Percentiles rank a stretch among this genome's conserved stretches.
Evolutionary conservation across 2,113 vertebrate genomes (phyloP).

Genomic region (Circaetus gallicus): DNA sequence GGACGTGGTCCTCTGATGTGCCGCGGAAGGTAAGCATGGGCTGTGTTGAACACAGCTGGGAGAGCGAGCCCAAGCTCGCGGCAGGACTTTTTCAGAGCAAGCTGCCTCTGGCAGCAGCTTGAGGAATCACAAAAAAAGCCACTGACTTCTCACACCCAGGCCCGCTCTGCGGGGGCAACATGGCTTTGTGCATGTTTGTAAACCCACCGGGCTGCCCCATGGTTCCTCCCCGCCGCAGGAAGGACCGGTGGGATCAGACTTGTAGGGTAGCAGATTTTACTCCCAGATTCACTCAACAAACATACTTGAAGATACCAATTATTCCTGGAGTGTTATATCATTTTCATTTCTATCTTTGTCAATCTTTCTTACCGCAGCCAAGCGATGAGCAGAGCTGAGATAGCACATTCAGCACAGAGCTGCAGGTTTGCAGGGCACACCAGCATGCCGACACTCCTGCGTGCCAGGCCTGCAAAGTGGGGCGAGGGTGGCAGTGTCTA

Average conservation of each 20-base stretch:
- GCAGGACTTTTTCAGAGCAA: neutral
- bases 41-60: neutral
- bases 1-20: neutral
- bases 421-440: neutral
- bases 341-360: neutral
- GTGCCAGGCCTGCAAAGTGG: rapidly evolving
- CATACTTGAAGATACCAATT: neutral
- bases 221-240: rapidly evolving
- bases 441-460: rapidly evolving
- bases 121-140: neutral
- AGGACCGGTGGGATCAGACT: neutral
- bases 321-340: neutral
- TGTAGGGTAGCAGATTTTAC: neutral
- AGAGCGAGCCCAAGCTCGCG: rapidly evolving
- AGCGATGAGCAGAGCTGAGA: neutral
- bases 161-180: rapidly evolving
- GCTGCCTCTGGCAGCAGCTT: neutral
- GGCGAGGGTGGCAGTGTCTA: neutral
- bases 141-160: neutral
- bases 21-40: neutral
- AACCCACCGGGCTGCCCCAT: rapidly evolving
- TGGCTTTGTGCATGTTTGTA: neutral
- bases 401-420: no score
- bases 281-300: neutral
- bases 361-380: rapidly evolving